Conservation (phyloP, 2,113 vertebrate species). For the Odocoileus hemionus region DNA sequence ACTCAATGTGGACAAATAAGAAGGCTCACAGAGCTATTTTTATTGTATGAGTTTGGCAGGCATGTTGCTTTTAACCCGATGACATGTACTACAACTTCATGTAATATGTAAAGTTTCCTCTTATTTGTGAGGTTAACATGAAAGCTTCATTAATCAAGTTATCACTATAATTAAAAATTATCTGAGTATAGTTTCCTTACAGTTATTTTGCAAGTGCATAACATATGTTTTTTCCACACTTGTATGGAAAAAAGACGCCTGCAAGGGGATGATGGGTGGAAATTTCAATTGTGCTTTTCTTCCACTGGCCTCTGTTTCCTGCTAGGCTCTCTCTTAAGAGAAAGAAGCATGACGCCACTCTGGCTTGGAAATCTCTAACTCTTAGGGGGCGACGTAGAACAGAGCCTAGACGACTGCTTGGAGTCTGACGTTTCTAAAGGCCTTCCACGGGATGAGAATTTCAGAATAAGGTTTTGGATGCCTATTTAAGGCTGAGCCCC, state of each 20-base stretch:
- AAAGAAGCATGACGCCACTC: background rate
- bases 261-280: background rate
- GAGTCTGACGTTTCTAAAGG: background rate
- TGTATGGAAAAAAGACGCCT: background rate
- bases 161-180: constrained; percentile 6
- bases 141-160: background rate
- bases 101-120: background rate
- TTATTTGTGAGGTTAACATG: background rate
- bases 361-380: background rate
- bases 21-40: background rate
- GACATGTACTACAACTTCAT: background rate
- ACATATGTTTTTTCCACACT: background rate
- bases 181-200: background rate
- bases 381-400: background rate
- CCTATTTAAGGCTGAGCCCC: background rate
- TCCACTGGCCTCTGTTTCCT: background rate
- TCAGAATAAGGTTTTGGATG: background rate
- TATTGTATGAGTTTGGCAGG: background rate
- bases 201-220: background rate
- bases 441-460: background rate
- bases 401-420: background rate
- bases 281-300: background rate
- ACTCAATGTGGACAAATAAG: background rate
- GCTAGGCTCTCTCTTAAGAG: background rate
- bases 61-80: background rate